A percentile compares a stretch with the other conserved stretches of the same genome.
Evolutionary conservation across 2,797 vertebrate genomes (phyloP).

Genomic region (Sebastes variabilis): DNA sequence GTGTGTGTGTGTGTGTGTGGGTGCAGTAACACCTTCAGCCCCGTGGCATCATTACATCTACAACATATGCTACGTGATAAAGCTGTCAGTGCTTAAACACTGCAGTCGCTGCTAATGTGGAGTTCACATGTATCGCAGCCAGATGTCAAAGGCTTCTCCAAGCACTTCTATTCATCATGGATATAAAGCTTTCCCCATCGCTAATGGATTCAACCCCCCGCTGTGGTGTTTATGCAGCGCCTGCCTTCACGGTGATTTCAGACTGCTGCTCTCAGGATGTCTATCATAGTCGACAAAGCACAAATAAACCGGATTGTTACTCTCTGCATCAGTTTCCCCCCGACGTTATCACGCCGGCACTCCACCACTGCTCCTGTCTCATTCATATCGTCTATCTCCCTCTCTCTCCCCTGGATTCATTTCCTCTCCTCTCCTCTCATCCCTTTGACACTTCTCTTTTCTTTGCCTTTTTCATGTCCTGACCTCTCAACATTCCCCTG

Average conservation of each 20-base stretch:
- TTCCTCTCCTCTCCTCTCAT: conserved; percentile 44
- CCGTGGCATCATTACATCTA: background rate
- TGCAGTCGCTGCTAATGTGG: background rate
- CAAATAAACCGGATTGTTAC: conserved; percentile 73
- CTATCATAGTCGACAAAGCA: conserved; percentile 48
- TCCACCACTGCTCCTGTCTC: conserved; percentile 13
- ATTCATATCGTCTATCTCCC: conserved; percentile 22
- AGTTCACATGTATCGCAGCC: background rate
- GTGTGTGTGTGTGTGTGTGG: background rate
- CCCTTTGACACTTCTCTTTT: conserved; percentile 44
- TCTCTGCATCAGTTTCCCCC: conserved; percentile 57
- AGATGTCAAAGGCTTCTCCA: conserved; percentile 28
- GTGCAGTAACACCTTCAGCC: background rate
- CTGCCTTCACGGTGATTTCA: conserved; percentile 46
- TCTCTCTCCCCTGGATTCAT: conserved; percentile 16
- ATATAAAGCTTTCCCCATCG: background rate
- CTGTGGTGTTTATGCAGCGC: conserved; percentile 38
- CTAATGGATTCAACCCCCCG: conserved; percentile 44
- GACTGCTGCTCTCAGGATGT: conserved; percentile 16
- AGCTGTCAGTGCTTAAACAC: background rate
- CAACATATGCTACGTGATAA: conserved; percentile 6
- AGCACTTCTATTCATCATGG: conserved; percentile 28
- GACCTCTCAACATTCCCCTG: conserved; percentile 67
- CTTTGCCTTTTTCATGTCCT: conserved; percentile 51
- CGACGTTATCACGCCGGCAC: conserved; percentile 46